Conservation (phyloP, 2,113 vertebrate genomes). For the Phaethon lepturus region DNA sequence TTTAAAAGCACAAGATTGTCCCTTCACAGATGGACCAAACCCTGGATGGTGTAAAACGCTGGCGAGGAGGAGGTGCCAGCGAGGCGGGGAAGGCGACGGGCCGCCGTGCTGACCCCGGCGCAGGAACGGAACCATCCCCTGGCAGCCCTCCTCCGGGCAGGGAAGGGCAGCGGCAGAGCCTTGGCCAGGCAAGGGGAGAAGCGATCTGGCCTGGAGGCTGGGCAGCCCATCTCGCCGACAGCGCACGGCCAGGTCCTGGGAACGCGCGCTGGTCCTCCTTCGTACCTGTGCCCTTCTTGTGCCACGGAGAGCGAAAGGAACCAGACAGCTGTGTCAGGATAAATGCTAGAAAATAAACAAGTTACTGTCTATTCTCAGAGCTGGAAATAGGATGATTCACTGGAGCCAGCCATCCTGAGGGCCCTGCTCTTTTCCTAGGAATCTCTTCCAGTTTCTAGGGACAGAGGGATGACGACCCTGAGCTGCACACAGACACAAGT, state of each 20-base stretch:
- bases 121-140: background rate
- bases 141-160: background rate
- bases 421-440: background rate
- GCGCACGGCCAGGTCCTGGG: fast-evolving
- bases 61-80: background rate
- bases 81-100: fast-evolving
- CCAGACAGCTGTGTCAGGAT: background rate
- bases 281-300: no score
- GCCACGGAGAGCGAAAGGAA: background rate
- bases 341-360: background rate
- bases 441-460: no score
- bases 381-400: background rate
- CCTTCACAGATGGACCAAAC: background rate
- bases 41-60: fast-evolving
- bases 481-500: fast-evolving
- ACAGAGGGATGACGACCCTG: background rate
- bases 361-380: background rate
- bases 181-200: background rate
- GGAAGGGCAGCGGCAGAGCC: background rate
- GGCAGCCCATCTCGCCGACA: fast-evolving
- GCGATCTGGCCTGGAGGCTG: fast-evolving
- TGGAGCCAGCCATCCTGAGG: background rate
- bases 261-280: background rate
- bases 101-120: fast-evolving
- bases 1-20: background rate